phyloP scores from a whole-genome alignment of 64 coral and sea anemone species.

The Trachythela sp. region DNA sequence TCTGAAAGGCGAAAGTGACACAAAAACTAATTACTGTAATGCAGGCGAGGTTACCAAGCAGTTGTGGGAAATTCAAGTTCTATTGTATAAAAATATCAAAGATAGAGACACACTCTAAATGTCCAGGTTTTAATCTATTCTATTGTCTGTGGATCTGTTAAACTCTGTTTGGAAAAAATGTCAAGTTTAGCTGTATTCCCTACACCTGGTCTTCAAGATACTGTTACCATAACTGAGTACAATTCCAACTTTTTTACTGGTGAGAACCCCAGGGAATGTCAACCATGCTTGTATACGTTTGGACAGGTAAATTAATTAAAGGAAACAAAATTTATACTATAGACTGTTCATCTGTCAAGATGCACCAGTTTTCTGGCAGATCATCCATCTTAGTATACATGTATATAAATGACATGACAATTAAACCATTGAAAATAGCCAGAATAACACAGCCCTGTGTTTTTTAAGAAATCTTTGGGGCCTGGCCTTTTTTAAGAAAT shows the following conservation, averaged over 20 bases:
- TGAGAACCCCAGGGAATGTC: not conserved
- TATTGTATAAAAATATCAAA: no score
- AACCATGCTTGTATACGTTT: not conserved
- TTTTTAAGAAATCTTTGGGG: no score
- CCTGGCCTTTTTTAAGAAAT: no score
- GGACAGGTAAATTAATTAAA: not conserved
- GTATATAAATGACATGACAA: no score
- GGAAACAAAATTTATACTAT: not conserved
- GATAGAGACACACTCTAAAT: no score
- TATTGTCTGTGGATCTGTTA: no score
- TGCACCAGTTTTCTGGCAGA: no score
- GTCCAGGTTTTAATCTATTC: no score
- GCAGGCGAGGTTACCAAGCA: not conserved
- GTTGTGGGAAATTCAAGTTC: constrained; percentile 1
- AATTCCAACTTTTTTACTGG: not conserved
- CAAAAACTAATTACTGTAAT: not conserved
- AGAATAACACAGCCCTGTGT: no score
- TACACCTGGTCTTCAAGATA: not conserved
- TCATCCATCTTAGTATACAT: no score
- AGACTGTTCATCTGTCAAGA: no score
- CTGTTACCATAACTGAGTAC: not conserved
- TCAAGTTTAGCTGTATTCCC: constrained; percentile 12
- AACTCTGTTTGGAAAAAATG: not conserved
- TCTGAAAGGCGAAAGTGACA: not conserved
- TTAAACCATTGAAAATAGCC: no score